phyloP scores from a whole-genome alignment of 2,797 vertebrate species.

The Spea hammondii region DNA sequence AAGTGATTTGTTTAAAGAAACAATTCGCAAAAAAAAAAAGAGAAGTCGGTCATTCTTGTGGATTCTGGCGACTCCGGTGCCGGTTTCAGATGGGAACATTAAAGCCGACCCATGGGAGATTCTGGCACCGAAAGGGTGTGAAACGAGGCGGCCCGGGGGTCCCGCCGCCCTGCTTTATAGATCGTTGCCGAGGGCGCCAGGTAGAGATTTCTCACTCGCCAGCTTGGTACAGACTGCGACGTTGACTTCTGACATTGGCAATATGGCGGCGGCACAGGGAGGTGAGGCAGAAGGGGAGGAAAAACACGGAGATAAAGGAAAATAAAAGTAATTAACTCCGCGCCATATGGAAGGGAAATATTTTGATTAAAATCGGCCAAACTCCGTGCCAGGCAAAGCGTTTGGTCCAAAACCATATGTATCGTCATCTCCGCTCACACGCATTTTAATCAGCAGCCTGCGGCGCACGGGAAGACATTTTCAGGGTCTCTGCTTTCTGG shows the following conservation, averaged over 20 bases:
- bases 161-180: neutral
- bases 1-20: neutral
- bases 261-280: constrained; percentile 68
- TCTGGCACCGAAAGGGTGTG: neutral
- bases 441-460: constrained; percentile 67
- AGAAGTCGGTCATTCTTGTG: too few relatives aligned
- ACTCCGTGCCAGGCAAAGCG: constrained; percentile 73
- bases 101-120: neutral
- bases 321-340: constrained; percentile 71
- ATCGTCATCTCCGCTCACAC: constrained; percentile 64
- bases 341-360: constrained; percentile 75
- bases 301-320: constrained; percentile 60
- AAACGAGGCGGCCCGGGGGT: neutral
- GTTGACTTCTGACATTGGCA: constrained; percentile 67
- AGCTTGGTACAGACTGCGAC: constrained; percentile 68
- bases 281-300: constrained; percentile 65
- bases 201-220: constrained; percentile 62
- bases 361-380: constrained; percentile 75
- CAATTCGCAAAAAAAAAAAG: too few relatives aligned
- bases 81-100: neutral
- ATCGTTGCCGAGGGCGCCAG: constrained; percentile 56
- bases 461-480: constrained; percentile 63
- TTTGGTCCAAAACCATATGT: constrained; percentile 59
- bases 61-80: neutral
- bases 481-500: constrained; percentile 20